Evolutionary conservation across 1,140 invertebrate genomes (phyloP), one percentile per base, ranked within the genome.

Genomic region (Pseudobourletiella spinata): DNA sequence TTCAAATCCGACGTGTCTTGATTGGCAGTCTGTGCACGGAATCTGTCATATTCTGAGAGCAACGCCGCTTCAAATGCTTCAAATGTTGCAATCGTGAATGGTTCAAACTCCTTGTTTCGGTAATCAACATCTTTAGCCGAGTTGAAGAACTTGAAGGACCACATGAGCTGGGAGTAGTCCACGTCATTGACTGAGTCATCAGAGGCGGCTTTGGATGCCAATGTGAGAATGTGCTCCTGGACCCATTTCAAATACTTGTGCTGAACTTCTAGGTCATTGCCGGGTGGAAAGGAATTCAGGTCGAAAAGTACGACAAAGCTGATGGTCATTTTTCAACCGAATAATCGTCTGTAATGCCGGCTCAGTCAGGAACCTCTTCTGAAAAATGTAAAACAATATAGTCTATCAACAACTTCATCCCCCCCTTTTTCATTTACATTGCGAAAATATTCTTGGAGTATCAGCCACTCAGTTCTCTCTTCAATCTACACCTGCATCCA

Each of bases 121-220:
- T 55, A 59, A 2, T 54, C 46, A 3, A 59, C 43, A 30, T 64
- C 57, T 20, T 50, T 57, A n/a, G 35, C 25, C 20, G 57, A 46
- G 46, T 64, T 59, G 39, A 55, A 64, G 56, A 59, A 60, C n/a
- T 52, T 59, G 24, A 54, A 59, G 2, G 63, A 43, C 63, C 63
- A 64, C 42, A 46, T 20, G 18, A 44, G 32, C 15, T 46, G 35
- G 0, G 57, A 24, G 54, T 54, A 64, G 29, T 59, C 63, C 3
- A 56, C 50, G 20, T 59, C 51, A 24, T 32, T 39, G 8, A n/a
- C 43, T 24, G 6, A 11, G 25, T 54, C 28, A 29, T 43, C 25
- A 16, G 57, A 59, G 2, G 57, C 63, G 30, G 58, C 52, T 24
- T 55, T 55, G 26, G 58, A 55, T 18, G 60, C 30, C 4, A 55